Conservation (phyloP, 2,888 invertebrate genomes). For the Drosophila atroscutellata region DNA sequence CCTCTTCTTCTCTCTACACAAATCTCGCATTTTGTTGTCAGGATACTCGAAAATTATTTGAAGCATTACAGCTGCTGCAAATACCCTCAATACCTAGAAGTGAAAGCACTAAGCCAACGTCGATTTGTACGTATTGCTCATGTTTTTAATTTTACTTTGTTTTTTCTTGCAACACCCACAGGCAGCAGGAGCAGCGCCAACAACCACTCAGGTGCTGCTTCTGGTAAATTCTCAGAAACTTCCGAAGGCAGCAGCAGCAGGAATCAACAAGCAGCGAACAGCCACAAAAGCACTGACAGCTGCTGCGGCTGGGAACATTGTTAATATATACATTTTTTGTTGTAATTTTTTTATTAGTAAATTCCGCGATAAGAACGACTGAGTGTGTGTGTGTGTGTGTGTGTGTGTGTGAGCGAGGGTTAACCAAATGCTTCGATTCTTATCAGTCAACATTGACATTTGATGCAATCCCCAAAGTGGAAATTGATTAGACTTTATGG, state of each 20-base stretch:
- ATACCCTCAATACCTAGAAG: background rate
- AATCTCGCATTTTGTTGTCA: background rate
- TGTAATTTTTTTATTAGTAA: constrained; percentile 29
- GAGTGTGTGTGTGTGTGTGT: background rate
- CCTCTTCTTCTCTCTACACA: background rate
- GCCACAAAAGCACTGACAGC: constrained; percentile 59
- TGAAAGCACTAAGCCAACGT: constrained; percentile 32
- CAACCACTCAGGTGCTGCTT: constrained; percentile 37
- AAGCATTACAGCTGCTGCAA: background rate
- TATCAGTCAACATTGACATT: constrained; percentile 37
- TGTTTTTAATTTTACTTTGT: constrained; percentile 39
- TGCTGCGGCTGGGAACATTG: constrained; percentile 50
- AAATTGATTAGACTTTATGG: constrained; percentile 18
- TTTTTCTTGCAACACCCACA: constrained; percentile 12
- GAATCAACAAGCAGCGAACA: constrained; percentile 8
- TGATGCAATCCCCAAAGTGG: constrained; percentile 11
- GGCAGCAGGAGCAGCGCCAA: constrained; percentile 5
- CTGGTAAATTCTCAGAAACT: constrained; percentile 37
- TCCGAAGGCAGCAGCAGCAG: background rate
- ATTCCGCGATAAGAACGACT: constrained; percentile 34
- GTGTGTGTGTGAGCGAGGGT: constrained; percentile 11
- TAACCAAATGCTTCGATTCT: constrained; percentile 32
- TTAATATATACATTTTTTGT: constrained; percentile 35
- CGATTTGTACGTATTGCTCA: constrained; percentile 32
- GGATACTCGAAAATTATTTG: background rate